A percentile compares a stretch with the other conserved stretches of the same genome.
Conservation (phyloP, 2,888 invertebrate species). For the Anorthoa munda region DNA sequence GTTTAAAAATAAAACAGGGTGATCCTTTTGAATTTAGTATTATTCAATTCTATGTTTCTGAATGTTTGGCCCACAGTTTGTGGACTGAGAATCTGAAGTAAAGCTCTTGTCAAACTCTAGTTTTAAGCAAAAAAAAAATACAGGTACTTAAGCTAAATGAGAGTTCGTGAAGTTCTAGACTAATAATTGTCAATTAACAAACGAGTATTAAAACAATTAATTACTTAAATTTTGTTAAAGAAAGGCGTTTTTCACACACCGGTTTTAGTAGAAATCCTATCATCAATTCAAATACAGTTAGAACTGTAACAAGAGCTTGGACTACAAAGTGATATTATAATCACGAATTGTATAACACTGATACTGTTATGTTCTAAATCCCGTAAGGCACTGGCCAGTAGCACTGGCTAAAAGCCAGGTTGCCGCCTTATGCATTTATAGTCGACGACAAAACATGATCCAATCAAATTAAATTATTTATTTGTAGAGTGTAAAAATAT, state of each 20-base stretch:
- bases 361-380: constrained; percentile 47
- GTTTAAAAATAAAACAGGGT: background rate
- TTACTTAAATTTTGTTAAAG: background rate
- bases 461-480: background rate
- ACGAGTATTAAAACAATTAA: too few species aligned
- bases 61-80: background rate
- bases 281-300: constrained; percentile 22
- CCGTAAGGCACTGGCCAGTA: constrained; percentile 42
- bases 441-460: constrained; percentile 1
- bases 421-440: background rate
- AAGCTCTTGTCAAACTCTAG: background rate
- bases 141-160: too few species aligned
- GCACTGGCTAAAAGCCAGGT: constrained; percentile 44
- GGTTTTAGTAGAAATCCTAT: background rate
- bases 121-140: too few species aligned
- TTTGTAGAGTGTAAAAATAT: background rate
- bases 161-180: too few species aligned
- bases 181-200: too few species aligned
- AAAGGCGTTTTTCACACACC: background rate
- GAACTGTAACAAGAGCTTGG: constrained; percentile 7
- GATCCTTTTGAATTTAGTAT: background rate
- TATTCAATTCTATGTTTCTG: background rate
- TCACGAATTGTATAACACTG: constrained; percentile 28
- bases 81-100: background rate
- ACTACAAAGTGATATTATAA: constrained; percentile 38